These are phyloP conservation scores for Novumbra hubbsi DNA, from an alignment of 2,797 vertebrate genomes.

Conservation along the genomic window DNA sequence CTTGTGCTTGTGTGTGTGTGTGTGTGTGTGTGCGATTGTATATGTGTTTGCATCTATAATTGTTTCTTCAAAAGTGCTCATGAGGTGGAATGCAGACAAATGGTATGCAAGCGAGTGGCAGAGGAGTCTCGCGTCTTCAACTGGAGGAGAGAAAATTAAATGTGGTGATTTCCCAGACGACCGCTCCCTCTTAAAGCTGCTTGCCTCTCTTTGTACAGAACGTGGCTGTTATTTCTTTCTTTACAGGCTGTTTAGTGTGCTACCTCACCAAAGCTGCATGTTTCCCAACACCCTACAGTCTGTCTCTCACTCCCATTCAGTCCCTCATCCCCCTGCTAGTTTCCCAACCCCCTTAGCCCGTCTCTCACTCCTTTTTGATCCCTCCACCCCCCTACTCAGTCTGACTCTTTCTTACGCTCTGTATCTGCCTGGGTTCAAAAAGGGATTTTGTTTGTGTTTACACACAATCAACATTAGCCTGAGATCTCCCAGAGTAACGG, in stretches of 20 bases:
- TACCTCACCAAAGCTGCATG: constrained; percentile 27
- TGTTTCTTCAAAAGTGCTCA: neutral
- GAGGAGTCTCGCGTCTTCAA: constrained; percentile 48
- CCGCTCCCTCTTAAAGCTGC: constrained; percentile 54
- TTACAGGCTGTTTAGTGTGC: constrained; percentile 24
- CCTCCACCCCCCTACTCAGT: neutral
- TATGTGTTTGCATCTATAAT: constrained; percentile 13
- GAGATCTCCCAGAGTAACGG: neutral
- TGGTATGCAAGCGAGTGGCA: neutral
- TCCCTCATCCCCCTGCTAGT: neutral
- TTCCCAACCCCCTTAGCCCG: too few species aligned
- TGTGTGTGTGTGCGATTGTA: neutral
- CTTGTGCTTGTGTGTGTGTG: neutral
- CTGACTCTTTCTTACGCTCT: neutral
- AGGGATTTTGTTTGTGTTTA: neutral
- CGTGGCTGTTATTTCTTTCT: constrained; percentile 54
- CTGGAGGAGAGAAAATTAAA: constrained; percentile 64
- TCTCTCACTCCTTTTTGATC: neutral
- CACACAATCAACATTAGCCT: neutral
- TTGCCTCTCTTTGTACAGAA: constrained; percentile 44
- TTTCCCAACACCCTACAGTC: too few species aligned
- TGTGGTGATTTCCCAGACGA: constrained; percentile 63
- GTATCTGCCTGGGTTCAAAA: neutral
- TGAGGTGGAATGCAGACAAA: neutral
- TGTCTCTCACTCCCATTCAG: neutral